Evolutionary conservation across 2,888 invertebrate genomes (phyloP).

Genomic region (Escarpia spicata): DNA sequence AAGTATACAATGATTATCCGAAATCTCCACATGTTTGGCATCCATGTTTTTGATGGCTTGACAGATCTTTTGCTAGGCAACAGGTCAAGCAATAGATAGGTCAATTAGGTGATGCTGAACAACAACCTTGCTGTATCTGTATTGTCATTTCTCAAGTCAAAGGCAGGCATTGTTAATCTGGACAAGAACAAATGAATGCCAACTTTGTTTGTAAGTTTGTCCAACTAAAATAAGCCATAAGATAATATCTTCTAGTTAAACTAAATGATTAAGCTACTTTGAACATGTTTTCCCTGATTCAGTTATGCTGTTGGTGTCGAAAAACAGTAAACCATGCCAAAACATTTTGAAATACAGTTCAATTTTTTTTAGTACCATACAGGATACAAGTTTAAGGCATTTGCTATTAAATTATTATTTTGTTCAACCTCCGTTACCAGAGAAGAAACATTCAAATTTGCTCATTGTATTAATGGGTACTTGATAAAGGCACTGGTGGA

Average conservation of each 20-base stretch:
- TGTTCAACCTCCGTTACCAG: no score
- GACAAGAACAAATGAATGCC: not conserved
- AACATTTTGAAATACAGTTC: no score
- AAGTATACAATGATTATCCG: no score
- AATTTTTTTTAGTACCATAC: not conserved
- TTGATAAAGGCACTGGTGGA: no score
- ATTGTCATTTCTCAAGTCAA: not conserved
- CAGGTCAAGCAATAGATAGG: no score
- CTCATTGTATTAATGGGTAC: no score
- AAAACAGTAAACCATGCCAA: not conserved
- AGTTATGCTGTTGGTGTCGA: not conserved
- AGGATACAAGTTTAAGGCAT: not conserved
- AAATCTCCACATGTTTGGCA: no score
- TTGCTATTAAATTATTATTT: not conserved
- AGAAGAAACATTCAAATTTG: no score
- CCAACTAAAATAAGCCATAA: not conserved
- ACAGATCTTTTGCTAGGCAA: no score
- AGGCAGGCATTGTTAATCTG: not conserved
- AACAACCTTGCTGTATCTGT: not conserved
- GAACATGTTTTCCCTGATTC: not conserved
- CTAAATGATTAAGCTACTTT: not conserved
- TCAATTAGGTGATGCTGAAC: no score
- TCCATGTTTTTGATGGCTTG: no score
- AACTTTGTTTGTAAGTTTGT: not conserved
- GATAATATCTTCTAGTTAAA: not conserved